These are phyloP conservation scores for Tetragnatha versicolor DNA, from an alignment of 1,140 invertebrate species.

Conservation along the genomic window DNA sequence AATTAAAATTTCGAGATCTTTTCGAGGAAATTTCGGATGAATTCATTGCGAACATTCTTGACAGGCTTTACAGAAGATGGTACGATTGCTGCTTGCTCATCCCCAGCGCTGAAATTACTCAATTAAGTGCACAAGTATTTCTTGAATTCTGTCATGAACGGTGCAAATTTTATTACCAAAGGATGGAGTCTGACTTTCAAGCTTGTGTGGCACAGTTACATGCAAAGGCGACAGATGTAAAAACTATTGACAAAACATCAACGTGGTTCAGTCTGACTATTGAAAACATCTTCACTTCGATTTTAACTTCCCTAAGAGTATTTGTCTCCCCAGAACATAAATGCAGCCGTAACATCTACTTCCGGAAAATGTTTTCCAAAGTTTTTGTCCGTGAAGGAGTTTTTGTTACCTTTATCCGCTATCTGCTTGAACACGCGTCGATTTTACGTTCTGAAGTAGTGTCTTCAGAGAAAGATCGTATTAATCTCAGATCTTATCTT, in stretches of 20 bases:
- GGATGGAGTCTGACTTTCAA: not conserved
- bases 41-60: not conserved
- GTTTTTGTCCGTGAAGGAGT: not conserved
- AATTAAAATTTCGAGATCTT: not conserved
- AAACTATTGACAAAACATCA: not conserved
- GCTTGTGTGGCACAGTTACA: not conserved
- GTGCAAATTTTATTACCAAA: conserved; percentile 10
- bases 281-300: not conserved
- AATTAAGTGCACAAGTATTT: not conserved
- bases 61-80: not conserved
- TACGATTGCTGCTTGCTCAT: not conserved
- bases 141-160: conserved; percentile 2
- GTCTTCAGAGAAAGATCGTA: no score
- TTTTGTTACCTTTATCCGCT: not conserved
- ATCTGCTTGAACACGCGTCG: not conserved
- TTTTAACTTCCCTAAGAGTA: not conserved
- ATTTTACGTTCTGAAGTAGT: no score
- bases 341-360: not conserved
- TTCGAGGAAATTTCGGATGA: not conserved
- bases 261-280: not conserved
- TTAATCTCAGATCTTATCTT: no score
- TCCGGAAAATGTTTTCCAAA: conserved; percentile 7
- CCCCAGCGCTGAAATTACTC: not conserved
- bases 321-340: conserved; percentile 17
- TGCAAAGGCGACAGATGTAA: not conserved